phyloP scores from a whole-genome alignment of 1,140 invertebrate species.

The Oryctes rhinoceros region DNA sequence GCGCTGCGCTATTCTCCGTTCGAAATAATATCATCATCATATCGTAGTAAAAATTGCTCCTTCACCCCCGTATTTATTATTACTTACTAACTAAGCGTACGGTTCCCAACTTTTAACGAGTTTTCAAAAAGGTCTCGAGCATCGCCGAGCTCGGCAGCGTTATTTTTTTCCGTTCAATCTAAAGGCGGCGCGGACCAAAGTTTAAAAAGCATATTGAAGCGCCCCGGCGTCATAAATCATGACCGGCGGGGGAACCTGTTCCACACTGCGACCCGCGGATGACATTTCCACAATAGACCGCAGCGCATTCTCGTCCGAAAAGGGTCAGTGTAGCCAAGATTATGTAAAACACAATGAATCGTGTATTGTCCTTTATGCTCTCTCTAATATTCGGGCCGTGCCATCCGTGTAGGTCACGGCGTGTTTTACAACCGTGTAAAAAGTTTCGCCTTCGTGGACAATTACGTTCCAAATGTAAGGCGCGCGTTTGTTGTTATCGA shows the following conservation, averaged over 20 bases:
- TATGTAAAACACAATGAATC: constrained; percentile 16
- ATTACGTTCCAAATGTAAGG: background rate
- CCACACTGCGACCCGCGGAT: background rate
- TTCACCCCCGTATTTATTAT: too few species aligned
- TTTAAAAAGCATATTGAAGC: constrained; percentile 19
- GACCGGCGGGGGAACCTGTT: background rate
- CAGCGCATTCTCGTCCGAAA: background rate
- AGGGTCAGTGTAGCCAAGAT: constrained; percentile 13
- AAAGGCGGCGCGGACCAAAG: background rate
- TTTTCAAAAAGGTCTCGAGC: background rate
- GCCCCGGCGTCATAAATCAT: background rate
- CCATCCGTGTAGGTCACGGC: background rate
- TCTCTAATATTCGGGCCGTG: background rate
- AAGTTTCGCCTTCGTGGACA: background rate
- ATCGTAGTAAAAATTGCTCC: too few species aligned
- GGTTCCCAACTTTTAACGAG: background rate
- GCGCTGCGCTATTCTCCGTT: too few species aligned
- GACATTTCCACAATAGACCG: constrained; percentile 16
- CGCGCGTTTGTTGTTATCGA: too few species aligned
- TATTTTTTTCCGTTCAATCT: background rate
- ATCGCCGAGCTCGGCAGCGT: background rate
- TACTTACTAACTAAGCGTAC: too few species aligned
- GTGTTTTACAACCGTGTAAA: background rate
- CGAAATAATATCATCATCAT: too few species aligned
- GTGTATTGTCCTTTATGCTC: constrained; percentile 15